phyloP scores from a whole-genome alignment of 2,888 invertebrate species.

The Prenolepis imparis region DNA sequence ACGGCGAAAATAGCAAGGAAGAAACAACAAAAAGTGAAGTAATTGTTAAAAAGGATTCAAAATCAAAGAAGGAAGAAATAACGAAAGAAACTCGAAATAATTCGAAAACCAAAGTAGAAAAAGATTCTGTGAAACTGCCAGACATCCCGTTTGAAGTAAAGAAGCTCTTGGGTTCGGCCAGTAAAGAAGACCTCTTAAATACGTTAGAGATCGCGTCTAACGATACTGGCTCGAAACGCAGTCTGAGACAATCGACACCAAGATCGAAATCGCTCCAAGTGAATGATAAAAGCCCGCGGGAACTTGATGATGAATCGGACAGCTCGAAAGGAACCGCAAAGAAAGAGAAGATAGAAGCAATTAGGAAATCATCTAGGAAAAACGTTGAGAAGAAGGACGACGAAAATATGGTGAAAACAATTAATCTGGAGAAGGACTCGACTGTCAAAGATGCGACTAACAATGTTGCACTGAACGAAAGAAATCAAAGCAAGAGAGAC shows the following conservation, averaged over 20 bases:
- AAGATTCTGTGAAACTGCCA: constrained; percentile 65
- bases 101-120: constrained; percentile 64
- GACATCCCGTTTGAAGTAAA: constrained; percentile 75
- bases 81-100: constrained; percentile 69
- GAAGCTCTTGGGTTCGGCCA: constrained; percentile 71
- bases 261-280: constrained; percentile 33
- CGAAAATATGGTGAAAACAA: constrained; percentile 29
- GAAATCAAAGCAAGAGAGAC: constrained; percentile 22
- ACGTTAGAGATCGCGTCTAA: constrained; percentile 69
- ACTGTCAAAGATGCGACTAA: not conserved
- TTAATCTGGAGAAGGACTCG: constrained; percentile 9
- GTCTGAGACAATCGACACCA: constrained; percentile 58
- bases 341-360: constrained; percentile 59
- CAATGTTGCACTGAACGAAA: constrained; percentile 24
- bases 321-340: constrained; percentile 25
- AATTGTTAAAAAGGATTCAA: constrained; percentile 47
- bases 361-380: constrained; percentile 78
- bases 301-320: constrained; percentile 23
- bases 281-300: not conserved
- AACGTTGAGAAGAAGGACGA: constrained; percentile 72
- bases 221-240: constrained; percentile 59
- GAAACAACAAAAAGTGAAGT: constrained; percentile 39
- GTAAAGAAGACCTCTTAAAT: constrained; percentile 71
- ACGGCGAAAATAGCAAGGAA: constrained; percentile 33
- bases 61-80: constrained; percentile 57